Base-by-base conservation (phyloP, 2,888 invertebrate genomes). In the Clitarchus hookeri region DNA sequence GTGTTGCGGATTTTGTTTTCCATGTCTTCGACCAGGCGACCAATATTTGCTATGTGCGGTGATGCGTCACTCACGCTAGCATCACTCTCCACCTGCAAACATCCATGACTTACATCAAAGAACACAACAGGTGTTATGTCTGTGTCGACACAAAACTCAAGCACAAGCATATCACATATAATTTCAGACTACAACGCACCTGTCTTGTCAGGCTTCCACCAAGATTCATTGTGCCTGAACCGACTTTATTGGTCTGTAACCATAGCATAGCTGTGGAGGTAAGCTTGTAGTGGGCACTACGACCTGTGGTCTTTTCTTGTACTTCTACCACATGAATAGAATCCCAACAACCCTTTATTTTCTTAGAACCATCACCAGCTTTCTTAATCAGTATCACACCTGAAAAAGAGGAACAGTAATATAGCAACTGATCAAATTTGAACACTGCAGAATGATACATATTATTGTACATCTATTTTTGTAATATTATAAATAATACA, bases 311-410 rank as follows among this genome's bases (percentile, higher is more conserved):
- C 92, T 99, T 99, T 91, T 99, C 98, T 91, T 98, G 97, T 0
- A 99, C 99, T 92, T 99, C 99, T 25, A 99, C 98, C 0, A 99
- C 99, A 91, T 99, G 99, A 90, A 99, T 98, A 2, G 99, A 99
- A 91, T 99, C 99, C 99, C 99, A 99, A 92, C 99, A 99, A 0
- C 99, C 99, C 91, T 98, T 98, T 90, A 99, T 99, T 92, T 98
- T 98, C 92, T 98, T 98, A 78, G 98, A 98, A 25, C 99, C 99
- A 92, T 99, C 99, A 0, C 99, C 99, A 0, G 98, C 98, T 92
- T 99, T 99, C 92, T 99, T 99, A 90, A 99, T 99, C 90, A 99
- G 93, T 91, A 99, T 98, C 79, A 99, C 99, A 89, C 98, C 98
- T 93, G 94, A 48, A 48, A 48, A 48, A 13, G 11, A 8, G 11